Base-by-base conservation (phyloP, 2,797 vertebrate genomes). In the Cyclura pinguis region DNA sequence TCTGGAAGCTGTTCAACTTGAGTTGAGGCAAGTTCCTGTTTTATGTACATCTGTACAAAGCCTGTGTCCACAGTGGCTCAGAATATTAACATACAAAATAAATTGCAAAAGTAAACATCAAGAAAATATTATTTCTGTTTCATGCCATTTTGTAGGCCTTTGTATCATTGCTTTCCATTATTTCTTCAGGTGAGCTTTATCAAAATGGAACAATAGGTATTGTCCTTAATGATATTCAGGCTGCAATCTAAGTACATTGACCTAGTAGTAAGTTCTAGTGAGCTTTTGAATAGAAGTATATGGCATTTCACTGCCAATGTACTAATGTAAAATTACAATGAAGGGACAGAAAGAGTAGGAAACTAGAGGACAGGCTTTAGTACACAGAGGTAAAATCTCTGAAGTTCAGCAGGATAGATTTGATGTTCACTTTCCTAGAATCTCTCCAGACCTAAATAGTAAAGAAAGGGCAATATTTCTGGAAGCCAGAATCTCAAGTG, bases 341-440 rank as follows among this genome's bases (percentile, higher is more conserved):
- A 35, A 55, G 24, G 13, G 4, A n/a, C 6, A 76, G 12, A 57
- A 32, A 77, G 32, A 84, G 20, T 13, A 47, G 42, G 22, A 76
- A 89, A 76, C 32, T 64, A 52, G 16, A 76, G 42, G 69, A 62
- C 62, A 84, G 22, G 7, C 32, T 84, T 27, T 32, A 27, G 42
- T 55, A 76, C 27, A 13, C 55, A 35, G 22, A 76, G 27, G 72
- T 57, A 84, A 50, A 64, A 84, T 38, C 18, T 29, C 55, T 85
- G 59, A 24, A 42, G 9, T 85, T 89, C 62, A 85, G 32, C 59
- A 55, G 47, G 20, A 29, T 47, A 52, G 76, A 84, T n/a, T 80
- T 72, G 76, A 85, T 69, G 62, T 55, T 55, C 27, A 64, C 32
- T 85, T 85, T 80, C 62, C 29, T 67, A 85, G 62, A 38, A 89